Base-by-base conservation (phyloP, 2,888 invertebrate species). In the Melanargia galathea region DNA sequence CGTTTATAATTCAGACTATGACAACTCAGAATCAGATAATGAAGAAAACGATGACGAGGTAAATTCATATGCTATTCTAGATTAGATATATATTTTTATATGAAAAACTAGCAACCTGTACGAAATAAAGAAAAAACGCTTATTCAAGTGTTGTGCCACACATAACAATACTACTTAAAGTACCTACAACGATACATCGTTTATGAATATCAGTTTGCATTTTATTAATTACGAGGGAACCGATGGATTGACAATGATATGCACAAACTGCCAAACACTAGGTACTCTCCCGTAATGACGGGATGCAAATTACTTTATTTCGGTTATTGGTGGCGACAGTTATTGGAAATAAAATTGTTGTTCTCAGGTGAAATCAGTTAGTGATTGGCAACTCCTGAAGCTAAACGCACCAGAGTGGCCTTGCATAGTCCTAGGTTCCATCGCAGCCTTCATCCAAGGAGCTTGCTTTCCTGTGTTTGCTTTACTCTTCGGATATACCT, bases 381-480 rank as follows among this genome's bases (percentile, higher is more conserved):
- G 83, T 56, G 86, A 86, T 69, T 90, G 86, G 85, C 90, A 92
- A 64, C 92, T 94, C 26, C 77, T 95, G 63, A 92, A 92, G 68
- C 72, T 94, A 62, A 95, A 95, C 73, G 87, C 83, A 26, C 93
- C 93, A 0, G 95, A 95, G 79, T 95, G 94, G 94, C 86, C 90
- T 0, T 92, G 87, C 65, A 87, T 95, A 22, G 70, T 93, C 0
- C 74, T 93, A n/a, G 93, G 93, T 13, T 92, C 93, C n/a, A 76
- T 95, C 2, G 93, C 94, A 1, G 93, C 95, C 0, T 87, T 93
- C 26, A 75, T 93, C 2, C 94, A 94, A 61, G 95, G 95, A 8
- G 92, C 93, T 0, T 93, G 93, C 61, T 93, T 94, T 71, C 95
- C 95, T 3, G 90, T 91, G 0, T 95, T 94, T 74, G 94, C 95